Percentiles rank a stretch among this genome's conserved stretches.
phyloP scores from a whole-genome alignment of 2,113 vertebrate species.

The Puffinus mauretanicus region DNA sequence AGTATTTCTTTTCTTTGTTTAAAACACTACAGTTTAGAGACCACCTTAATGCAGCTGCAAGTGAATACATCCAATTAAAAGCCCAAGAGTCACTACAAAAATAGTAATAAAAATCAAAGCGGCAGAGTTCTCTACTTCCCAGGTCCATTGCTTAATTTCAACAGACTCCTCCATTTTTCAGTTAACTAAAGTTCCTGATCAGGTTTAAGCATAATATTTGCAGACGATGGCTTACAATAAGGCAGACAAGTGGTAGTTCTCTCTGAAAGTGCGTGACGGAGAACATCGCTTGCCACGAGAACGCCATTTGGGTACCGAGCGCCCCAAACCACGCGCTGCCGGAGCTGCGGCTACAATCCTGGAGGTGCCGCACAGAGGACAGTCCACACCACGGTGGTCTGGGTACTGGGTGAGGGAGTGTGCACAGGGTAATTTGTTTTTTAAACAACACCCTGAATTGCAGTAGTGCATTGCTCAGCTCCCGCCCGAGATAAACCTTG shows the following conservation, averaged over 20 bases:
- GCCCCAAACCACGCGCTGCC: neutral
- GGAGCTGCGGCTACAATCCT: neutral
- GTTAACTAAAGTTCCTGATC: neutral
- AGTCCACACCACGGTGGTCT: neutral
- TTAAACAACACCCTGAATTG: neutral
- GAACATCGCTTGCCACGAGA: neutral
- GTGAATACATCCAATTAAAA: neutral
- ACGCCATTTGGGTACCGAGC: neutral
- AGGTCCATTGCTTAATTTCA: neutral
- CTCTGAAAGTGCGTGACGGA: neutral
- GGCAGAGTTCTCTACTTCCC: neutral
- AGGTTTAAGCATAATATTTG: neutral
- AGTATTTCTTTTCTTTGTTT: neutral
- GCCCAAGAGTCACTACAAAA: slow-evolving; percentile 1
- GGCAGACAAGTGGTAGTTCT: neutral
- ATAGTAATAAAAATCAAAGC: neutral
- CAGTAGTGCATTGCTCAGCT: fast-evolving
- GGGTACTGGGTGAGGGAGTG: neutral
- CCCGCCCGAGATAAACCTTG: neutral
- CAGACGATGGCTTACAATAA: neutral
- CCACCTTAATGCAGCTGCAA: neutral
- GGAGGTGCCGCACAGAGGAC: neutral
- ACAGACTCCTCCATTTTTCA: neutral
- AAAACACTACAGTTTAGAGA: neutral
- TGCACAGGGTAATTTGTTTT: neutral